Evolutionary conservation across 1,140 invertebrate genomes (phyloP), one percentile per base, ranked within the genome.

Genomic region (Trichonephila clavipes): DNA sequence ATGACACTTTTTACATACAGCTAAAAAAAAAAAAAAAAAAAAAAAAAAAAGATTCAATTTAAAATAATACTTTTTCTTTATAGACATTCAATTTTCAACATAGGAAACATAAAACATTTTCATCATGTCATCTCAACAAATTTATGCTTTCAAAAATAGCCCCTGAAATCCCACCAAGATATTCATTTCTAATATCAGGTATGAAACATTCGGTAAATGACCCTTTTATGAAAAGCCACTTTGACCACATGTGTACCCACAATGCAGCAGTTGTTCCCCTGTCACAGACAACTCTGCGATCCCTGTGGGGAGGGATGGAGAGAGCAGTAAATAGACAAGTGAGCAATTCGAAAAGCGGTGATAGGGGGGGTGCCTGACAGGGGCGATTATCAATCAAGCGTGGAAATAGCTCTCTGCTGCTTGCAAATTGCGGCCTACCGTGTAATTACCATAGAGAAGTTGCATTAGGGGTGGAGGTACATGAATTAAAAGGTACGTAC

Each of bases 321-420:
- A 14, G 40, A 51, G 66, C 69, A 90, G 88, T 90, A 90, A 90
- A 90, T 90, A 90, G 88, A 69, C 88, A 90, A 89, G 88, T 77
- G 88, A 77, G 88, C 44, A 77, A 51, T 51, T 51, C 51, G 51
- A 51, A 51, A 51, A 51, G 66, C 51, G 66, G 62, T 34, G 24
- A 16, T 28, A 59, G 88, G 24, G 51, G 51, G 64, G n/a, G 72
- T 69, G 44, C n/a, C 24, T 14, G 51, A 40, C 59, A 59, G 88
- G 40, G 12, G 6, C 59, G 88, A 90, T 90, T 90, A 90, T 90
- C 88, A 90, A 90, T 90, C 88, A 90, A 61, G 88, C 88, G 69
- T n/a, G 28, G 88, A 81, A 85, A 90, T 90, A 82, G 88, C 88
- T 81, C 69, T 24, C 72, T 40, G 24, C 12, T 69, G 21, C 28